Conservation (phyloP, 2,888 invertebrate species). For the Caenorhabditis auriculariae region DNA sequence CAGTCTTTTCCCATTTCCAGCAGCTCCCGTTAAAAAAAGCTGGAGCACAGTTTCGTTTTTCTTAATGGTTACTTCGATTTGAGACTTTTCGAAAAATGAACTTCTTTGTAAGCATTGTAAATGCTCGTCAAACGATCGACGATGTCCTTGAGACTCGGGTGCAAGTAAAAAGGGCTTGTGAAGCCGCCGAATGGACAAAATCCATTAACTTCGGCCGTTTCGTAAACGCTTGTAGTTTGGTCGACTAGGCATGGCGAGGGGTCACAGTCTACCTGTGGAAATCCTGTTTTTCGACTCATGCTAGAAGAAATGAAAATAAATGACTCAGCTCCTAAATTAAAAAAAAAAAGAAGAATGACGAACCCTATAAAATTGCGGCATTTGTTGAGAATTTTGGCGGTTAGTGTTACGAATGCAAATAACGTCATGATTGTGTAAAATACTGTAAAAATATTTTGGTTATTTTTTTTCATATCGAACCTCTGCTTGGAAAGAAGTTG, state of each 20-base stretch:
- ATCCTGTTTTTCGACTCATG: no score
- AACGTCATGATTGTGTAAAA: conserved; percentile 40
- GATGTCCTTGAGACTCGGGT: conserved; percentile 1
- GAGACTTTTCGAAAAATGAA: not conserved
- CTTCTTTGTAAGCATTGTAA: conserved; percentile 6
- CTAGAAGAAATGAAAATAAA: no score
- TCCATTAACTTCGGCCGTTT: conserved; percentile 11
- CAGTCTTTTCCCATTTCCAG: conserved; percentile 41
- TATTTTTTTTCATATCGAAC: no score
- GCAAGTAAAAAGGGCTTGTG: conserved; percentile 1
- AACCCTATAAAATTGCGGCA: conserved; percentile 27
- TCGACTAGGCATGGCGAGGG: conserved; percentile 24
- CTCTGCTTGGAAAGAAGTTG: no score
- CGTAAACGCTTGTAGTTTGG: conserved; percentile 25
- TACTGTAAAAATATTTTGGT: conserved; percentile 12
- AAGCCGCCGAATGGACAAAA: conserved; percentile 16
- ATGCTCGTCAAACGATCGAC: conserved; percentile 15
- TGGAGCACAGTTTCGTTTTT: conserved; percentile 11
- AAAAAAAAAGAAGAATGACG: no score
- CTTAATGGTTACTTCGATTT: conserved; percentile 6
- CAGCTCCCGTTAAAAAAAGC: conserved; percentile 31
- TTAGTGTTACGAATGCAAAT: no score
- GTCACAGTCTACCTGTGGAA: conserved; percentile 12
- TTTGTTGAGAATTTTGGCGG: no score
- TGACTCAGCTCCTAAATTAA: no score